Evolutionary conservation across 2,888 invertebrate genomes (phyloP), one percentile per base, ranked within the genome.

Genomic region (Brenthis ino): DNA sequence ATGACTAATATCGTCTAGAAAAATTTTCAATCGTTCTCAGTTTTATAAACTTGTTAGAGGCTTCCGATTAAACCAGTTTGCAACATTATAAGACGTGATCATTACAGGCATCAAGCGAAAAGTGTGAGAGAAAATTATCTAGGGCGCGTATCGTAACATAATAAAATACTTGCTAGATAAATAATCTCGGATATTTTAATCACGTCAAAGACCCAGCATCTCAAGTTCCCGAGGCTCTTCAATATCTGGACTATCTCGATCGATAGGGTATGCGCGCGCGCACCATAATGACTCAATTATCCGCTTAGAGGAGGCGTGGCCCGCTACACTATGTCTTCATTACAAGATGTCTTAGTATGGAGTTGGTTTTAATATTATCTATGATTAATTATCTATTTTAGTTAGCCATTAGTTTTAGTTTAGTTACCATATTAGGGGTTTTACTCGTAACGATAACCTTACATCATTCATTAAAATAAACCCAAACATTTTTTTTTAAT

Each of bases 201-300:
- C 57, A 70, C 64, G 57, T 61, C 67, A 16, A 50, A 66, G 64
- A 66, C 55, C 55, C 66, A 77, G 79, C 80, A 67, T 61, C 68
- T 63, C 58, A 20, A 55, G 81, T 70, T 66, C 85, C 85, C 77
- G 82, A 76, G 85, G 85, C 83, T 75, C 80, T 83, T 83, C 80
- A 80, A 74, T 80, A 83, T 84, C 82, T 84, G 85, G 85, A 69
- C 79, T 86, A 89, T 88, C 86, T 82, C 77, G 75, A 76, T 77
- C 76, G 79, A 79, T 76, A 76, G 75, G 77, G 78, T 76, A 78
- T 85, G 90, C 89, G 89, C 89, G 83, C 85, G 88, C 87, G 88
- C 87, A 83, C 78, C 82, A 85, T 93, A 93, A 93, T 93, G 93
- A 88, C 93, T 93, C 93, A 92, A 93, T 93, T 93, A 93, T 87